A percentile compares a stretch with the other conserved stretches of the same genome.
These are phyloP conservation scores for Sorex fumeus DNA, from an alignment of 2,113 vertebrate genomes.

Conservation along the genomic window DNA sequence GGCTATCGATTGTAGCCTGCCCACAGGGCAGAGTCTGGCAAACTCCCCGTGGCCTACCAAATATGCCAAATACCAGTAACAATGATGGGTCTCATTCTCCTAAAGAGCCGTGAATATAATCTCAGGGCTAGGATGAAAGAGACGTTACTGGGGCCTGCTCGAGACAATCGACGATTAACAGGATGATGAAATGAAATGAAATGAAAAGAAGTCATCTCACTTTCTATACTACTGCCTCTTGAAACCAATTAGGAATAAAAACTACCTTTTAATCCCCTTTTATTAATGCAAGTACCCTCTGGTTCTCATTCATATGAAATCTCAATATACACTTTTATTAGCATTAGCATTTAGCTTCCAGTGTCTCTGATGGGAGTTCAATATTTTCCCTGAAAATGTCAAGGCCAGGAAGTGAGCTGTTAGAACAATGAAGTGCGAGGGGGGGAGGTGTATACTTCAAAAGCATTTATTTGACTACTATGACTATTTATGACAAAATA, in stretches of 20 bases:
- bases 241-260: not conserved
- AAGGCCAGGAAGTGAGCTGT: not conserved
- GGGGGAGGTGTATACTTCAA: not conserved
- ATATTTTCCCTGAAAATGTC: not conserved
- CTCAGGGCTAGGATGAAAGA: too few species aligned
- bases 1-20: too few species aligned
- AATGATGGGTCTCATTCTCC: too few species aligned
- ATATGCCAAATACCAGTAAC: too few species aligned
- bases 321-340: constrained; percentile 40
- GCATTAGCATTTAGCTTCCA: not conserved
- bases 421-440: not conserved
- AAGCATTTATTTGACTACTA: not conserved
- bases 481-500: not conserved
- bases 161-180: too few species aligned
- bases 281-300: not conserved
- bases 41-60: too few species aligned
- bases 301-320: not conserved
- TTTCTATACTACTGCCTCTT: not conserved
- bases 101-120: too few species aligned
- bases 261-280: not conserved
- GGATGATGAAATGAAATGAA: too few species aligned
- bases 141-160: too few species aligned
- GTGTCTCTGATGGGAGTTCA: not conserved
- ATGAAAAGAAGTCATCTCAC: not conserved
- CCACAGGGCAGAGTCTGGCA: too few species aligned